Conservation (phyloP, 1,140 invertebrate species). For the Calliopsis andreniformis region DNA sequence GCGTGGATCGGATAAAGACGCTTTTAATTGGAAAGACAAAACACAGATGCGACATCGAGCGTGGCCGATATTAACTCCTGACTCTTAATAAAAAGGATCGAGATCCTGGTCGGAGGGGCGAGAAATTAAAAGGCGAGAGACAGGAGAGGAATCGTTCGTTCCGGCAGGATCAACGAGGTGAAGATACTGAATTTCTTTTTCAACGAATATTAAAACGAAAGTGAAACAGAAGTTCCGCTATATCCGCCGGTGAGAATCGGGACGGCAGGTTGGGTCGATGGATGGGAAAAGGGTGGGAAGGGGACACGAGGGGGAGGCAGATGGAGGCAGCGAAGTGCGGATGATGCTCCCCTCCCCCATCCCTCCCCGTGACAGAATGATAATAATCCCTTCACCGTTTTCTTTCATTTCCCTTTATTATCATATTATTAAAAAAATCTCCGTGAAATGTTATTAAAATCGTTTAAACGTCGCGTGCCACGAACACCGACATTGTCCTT, state of each 20-base stretch:
- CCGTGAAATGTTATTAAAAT: slow-evolving; percentile 80
- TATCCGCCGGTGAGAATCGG: slow-evolving; percentile 47
- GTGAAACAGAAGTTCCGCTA: slow-evolving; percentile 59
- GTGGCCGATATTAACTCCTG: slow-evolving; percentile 32
- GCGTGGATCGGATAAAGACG: neutral
- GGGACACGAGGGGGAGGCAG: slow-evolving; percentile 37
- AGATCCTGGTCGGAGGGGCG: neutral
- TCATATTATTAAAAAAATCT: slow-evolving; percentile 81
- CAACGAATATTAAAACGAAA: slow-evolving; percentile 75
- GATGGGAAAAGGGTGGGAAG: slow-evolving; percentile 20
- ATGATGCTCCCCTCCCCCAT: no score
- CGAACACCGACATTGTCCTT: slow-evolving; percentile 72
- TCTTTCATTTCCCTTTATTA: slow-evolving; percentile 80
- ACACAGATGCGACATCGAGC: slow-evolving; percentile 15
- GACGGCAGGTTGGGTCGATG: slow-evolving; percentile 52
- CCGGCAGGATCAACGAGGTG: slow-evolving; percentile 5
- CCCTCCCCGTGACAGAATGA: slow-evolving; percentile 76
- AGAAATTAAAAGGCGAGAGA: slow-evolving; percentile 34
- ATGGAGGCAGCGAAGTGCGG: slow-evolving; percentile 48
- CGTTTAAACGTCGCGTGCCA: slow-evolving; percentile 76
- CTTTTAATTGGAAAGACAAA: slow-evolving; percentile 14
- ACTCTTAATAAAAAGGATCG: slow-evolving; percentile 26
- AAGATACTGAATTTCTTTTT: slow-evolving; percentile 56
- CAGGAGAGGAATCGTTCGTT: neutral
- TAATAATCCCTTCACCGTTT: slow-evolving; percentile 79